These are phyloP conservation scores for Lasiurus cinereus DNA, from an alignment of 2,113 vertebrate species.

Conservation along the genomic window DNA sequence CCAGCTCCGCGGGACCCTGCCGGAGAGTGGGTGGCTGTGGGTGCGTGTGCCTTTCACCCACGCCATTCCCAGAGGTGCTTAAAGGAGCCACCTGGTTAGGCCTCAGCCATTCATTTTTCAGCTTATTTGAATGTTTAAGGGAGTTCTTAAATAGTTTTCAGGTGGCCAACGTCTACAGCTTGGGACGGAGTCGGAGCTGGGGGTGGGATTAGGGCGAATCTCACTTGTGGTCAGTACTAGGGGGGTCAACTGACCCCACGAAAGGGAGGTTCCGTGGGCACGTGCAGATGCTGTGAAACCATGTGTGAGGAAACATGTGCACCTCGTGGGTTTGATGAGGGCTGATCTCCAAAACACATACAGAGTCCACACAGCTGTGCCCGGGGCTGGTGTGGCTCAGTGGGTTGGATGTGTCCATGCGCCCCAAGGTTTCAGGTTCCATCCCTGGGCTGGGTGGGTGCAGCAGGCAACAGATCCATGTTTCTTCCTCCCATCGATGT, in stretches of 20 bases:
- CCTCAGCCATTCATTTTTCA: background rate
- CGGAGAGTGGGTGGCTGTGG: background rate
- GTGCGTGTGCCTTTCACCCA: background rate
- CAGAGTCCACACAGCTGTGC: background rate
- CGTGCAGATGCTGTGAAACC: background rate
- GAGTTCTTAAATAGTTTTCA: background rate
- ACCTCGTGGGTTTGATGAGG: background rate
- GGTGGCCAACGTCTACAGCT: background rate
- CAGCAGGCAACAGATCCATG: too few species aligned
- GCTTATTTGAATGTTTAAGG: background rate
- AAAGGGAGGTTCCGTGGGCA: background rate
- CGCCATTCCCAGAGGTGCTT: background rate
- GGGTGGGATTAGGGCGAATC: too few species aligned
- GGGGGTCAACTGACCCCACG: background rate
- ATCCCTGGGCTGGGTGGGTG: fast-evolving
- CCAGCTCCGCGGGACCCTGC: background rate
- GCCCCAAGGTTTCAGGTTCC: too few species aligned
- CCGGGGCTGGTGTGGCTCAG: too few species aligned
- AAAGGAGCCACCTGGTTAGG: slow-evolving; percentile 51
- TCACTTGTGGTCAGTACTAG: fast-evolving
- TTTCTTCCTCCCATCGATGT: too few species aligned
- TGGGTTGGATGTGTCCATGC: too few species aligned
- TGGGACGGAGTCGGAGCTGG: background rate
- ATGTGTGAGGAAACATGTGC: background rate
- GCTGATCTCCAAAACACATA: background rate